These are phyloP conservation scores for Saturnia pavonia DNA, from an alignment of 2,888 invertebrate species.

Conservation along the genomic window DNA sequence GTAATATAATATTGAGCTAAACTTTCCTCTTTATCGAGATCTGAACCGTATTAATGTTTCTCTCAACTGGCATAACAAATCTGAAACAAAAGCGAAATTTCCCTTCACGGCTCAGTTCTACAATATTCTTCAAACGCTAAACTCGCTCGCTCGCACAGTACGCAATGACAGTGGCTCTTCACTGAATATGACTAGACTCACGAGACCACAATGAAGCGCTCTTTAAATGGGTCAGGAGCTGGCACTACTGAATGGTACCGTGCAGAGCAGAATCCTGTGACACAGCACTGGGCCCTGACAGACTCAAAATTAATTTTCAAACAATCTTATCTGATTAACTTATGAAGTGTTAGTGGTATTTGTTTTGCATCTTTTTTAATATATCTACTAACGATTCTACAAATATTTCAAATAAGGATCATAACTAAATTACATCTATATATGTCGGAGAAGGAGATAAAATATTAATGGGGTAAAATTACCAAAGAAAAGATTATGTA, in stretches of 20 bases:
- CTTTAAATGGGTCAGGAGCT: slow-evolving; percentile 44
- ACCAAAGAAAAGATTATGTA: background rate
- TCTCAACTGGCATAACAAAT: slow-evolving; percentile 4
- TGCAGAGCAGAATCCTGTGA: background rate
- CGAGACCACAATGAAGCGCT: slow-evolving; percentile 35
- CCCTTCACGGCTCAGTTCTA: slow-evolving; percentile 17
- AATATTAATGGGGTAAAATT: background rate
- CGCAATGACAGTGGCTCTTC: slow-evolving; percentile 32
- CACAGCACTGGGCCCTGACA: background rate
- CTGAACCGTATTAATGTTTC: background rate
- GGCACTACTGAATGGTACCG: slow-evolving; percentile 16
- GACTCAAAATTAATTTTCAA: background rate
- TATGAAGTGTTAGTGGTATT: background rate
- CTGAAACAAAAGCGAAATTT: slow-evolving; percentile 21
- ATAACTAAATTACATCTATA: background rate
- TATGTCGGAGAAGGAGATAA: background rate
- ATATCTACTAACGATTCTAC: background rate
- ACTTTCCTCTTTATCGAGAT: background rate
- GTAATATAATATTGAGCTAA: background rate
- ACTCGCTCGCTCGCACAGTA: slow-evolving; percentile 9
- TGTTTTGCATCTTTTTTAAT: background rate
- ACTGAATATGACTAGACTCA: slow-evolving; percentile 45
- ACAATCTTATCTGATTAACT: background rate
- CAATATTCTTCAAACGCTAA: slow-evolving; percentile 19
- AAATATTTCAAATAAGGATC: background rate